Conservation (phyloP, 2,797 vertebrate species). For the Crypturellus tataupa region DNA sequence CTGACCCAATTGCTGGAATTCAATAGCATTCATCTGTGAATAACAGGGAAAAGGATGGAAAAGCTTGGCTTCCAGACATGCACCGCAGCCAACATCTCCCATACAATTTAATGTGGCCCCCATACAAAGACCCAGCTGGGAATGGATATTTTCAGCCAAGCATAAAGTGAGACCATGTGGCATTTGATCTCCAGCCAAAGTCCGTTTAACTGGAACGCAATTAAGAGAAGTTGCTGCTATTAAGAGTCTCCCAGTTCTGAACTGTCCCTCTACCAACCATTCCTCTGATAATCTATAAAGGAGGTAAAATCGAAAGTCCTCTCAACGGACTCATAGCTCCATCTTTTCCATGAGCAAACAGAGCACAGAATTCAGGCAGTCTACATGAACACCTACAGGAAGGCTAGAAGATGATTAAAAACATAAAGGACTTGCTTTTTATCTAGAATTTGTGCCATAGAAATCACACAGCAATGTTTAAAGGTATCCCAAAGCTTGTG, state of each 20-base stretch:
- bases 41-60: constrained; percentile 13
- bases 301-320: background rate
- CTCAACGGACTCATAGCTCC: background rate
- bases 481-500: background rate
- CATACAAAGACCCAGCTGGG: constrained; percentile 62
- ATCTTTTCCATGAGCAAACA: background rate
- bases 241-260: background rate
- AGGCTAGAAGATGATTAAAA: background rate
- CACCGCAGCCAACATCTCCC: constrained; percentile 40
- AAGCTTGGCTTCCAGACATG: constrained; percentile 35
- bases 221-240: background rate
- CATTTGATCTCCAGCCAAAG: constrained; percentile 57
- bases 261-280: background rate
- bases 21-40: constrained; percentile 46
- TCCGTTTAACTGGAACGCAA: constrained; percentile 26
- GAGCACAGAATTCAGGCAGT: background rate
- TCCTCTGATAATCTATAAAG: background rate
- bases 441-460: background rate
- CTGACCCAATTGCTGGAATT: constrained; percentile 28
- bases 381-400: background rate
- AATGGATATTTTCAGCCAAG: constrained; percentile 56
- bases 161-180: constrained; percentile 56
- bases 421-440: background rate
- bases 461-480: background rate
- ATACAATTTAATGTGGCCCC: constrained; percentile 59